Base-by-base conservation (phyloP, 2,113 vertebrate species). In the Eudyptes chrysolophus region DNA sequence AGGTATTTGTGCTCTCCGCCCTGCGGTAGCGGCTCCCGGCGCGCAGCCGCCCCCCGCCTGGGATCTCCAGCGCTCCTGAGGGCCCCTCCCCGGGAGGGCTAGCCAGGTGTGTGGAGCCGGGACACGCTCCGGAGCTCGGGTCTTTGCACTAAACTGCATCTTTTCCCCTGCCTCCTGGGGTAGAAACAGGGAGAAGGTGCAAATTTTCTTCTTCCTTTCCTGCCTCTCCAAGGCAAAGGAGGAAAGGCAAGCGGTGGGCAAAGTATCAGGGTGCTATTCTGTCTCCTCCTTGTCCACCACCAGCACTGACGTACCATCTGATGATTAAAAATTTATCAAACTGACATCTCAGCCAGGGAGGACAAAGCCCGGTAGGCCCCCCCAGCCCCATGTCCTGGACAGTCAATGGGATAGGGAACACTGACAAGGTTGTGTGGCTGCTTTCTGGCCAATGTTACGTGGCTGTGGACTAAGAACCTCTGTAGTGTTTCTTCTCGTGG, bases 331-430 rank as follows among this genome's bases (percentile, higher is more conserved):
- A 52, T 57, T 36, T 5, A 34, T 57, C 80, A 4, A 0, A 10
- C 1, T 8, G 25, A 2, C 30, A 9, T 15, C 42, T 61, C 66
- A 10, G n/a, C 20, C 25, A 5, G 46, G 71, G 46, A 58, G 62
- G 60, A n/a, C 6, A 11, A 34, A 30, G 46, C 38, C 51, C 2
- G 1, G 24, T 5, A 14, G 58, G 36, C 18, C 25, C 27, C 27
- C n/a, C 19, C 75, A 25, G 24, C 38, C 51, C 65, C n/a, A 6
- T 5, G 1, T 44, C 32, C 36, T 20, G 6, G 16, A 2, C 15
- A 6, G 18, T 8, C 48, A 2, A 0, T 0, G 60, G 40, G 26
- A 26, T 3, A 17, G 34, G 68, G 27, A 74, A 2, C 0, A 1
- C 42, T 24, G 32, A 4, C 21, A 2, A 1, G 22, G 55, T 22